Evolutionary conservation across 2,797 vertebrate genomes (phyloP), one percentile per base, ranked within the genome.

Genomic region (Falco berigora): DNA sequence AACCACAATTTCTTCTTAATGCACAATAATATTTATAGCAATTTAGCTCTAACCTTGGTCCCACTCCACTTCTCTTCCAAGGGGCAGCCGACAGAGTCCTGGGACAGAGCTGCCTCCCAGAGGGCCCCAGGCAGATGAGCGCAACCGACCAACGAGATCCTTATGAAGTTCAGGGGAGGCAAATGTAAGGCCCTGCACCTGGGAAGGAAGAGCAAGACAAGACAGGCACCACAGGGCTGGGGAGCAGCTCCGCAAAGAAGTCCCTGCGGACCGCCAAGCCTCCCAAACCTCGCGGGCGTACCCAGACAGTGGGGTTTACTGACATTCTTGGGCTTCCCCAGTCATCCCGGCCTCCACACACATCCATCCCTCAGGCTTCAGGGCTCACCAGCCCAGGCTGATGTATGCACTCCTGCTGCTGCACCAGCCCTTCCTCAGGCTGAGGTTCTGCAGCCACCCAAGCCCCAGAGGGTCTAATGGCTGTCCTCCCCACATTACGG

Each of bases 351-450:
- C 6, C 63, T 79, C 24, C 38, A 18, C 30, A n/a, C 16, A 20
- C 1, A 2, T 8, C 0, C 8, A 3, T 2, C 3, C 22, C 19
- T 64, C 17, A 56, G 34, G 50, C 30, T 69, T 52, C 32, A 24
- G 21, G n/a, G 15, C 40, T 72, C 63, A 67, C 4, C 20, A 74
- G 56, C 9, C 36, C 36, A 62, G 46, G 40, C 36, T 76, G 23
- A 20, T 9, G 4, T 17, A 2, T 0, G 4, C 34, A 21, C 12
- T n/a, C 10, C 36, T 71, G 14, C 44, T 50, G 19, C 64, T 80
- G 25, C 52, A 53, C n/a, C 56, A 56, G 36, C 32, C 42, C 22
- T 62, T 84, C 62, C 30, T 9, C 78, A 53, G 28, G 34, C 23
- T 0, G 0, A 79, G 28, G 30, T 6, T 19, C 5, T 38, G 44